Percentiles rank a stretch among this genome's conserved stretches.
Evolutionary conservation across 2,113 vertebrate genomes (phyloP).

Genomic region (Alethe diademata): DNA sequence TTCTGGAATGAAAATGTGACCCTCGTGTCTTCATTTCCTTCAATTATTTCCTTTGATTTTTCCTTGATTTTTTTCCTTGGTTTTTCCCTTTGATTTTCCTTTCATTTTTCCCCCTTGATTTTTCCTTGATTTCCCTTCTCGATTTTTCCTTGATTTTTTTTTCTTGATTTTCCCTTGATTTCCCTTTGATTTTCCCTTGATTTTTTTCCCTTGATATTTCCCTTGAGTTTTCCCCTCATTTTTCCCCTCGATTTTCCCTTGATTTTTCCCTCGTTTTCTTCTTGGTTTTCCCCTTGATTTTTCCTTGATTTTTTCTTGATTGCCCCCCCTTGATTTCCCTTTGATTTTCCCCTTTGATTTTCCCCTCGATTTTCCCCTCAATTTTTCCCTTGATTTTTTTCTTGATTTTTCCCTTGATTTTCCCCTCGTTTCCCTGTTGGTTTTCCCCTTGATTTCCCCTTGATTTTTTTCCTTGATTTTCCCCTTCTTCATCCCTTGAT

Average conservation of each 20-base stretch:
- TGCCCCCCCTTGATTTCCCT: rapidly evolving
- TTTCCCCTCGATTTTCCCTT: background rate
- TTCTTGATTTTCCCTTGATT: background rate
- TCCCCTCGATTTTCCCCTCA: too few species aligned
- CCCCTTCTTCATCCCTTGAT: background rate
- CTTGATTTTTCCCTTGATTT: background rate
- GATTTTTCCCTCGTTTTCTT: too few species aligned
- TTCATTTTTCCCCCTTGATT: too few species aligned
- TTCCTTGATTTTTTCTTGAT: rapidly evolving
- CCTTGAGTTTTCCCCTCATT: background rate
- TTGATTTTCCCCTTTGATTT: too few species aligned
- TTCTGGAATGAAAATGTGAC: background rate
- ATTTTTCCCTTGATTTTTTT: background rate
- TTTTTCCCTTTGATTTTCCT: too few species aligned
- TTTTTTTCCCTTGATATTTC: background rate
- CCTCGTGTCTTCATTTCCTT: rapidly evolving
- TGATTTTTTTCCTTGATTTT: background rate
- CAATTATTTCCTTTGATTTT: background rate
- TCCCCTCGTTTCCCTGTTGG: background rate
- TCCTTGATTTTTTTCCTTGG: too few species aligned
- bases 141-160: background rate
- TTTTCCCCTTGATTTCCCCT: background rate
- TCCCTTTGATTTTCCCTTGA: background rate
- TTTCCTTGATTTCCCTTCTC: too few species aligned
- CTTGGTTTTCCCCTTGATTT: background rate